Percentiles rank a stretch among this genome's conserved stretches.
Conservation (phyloP, 2,888 invertebrate species). For the Exocentrus adspersus region DNA sequence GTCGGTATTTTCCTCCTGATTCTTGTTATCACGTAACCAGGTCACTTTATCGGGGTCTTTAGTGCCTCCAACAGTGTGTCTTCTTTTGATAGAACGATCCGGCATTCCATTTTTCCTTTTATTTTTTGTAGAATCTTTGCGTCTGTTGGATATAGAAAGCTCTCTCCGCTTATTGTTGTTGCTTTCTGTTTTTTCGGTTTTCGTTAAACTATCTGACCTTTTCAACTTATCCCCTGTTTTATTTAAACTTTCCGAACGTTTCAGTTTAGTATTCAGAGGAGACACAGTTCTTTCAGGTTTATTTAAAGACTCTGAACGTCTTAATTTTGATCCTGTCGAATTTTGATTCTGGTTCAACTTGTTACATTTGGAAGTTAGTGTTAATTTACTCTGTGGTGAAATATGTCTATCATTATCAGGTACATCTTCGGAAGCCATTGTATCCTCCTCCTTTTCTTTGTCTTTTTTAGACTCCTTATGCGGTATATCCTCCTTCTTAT, state of each 20-base stretch:
- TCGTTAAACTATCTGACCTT: slow-evolving; percentile 73
- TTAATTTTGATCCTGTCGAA: slow-evolving; percentile 62
- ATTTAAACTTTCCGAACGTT: slow-evolving; percentile 72
- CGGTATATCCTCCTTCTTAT: slow-evolving; percentile 51
- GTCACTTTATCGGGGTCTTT: slow-evolving; percentile 81
- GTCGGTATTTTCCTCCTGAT: slow-evolving; percentile 63
- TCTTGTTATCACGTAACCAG: slow-evolving; percentile 66
- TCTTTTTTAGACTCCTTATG: slow-evolving; percentile 61
- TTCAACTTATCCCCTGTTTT: slow-evolving; percentile 66
- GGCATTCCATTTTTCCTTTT: slow-evolving; percentile 82
- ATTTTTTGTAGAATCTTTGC: slow-evolving; percentile 70
- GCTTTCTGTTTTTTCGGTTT: slow-evolving; percentile 81
- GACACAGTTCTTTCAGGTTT: slow-evolving; percentile 67
- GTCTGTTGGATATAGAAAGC: slow-evolving; percentile 59
- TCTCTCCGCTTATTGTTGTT: slow-evolving; percentile 80
- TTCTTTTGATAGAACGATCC: slow-evolving; percentile 84
- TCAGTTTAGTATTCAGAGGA: slow-evolving; percentile 64
- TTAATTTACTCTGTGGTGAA: slow-evolving; percentile 48
- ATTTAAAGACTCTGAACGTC: slow-evolving; percentile 72
- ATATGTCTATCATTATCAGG: slow-evolving; percentile 60
- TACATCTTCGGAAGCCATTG: slow-evolving; percentile 55
- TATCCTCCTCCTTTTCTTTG: slow-evolving; percentile 64
- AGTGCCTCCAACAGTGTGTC: slow-evolving; percentile 94
- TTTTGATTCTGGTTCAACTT: slow-evolving; percentile 53
- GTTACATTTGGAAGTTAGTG: slow-evolving; percentile 39